Evolutionary conservation across 2,888 invertebrate genomes (phyloP).

Genomic region (Hydrotaea cyrtoneurina): DNA sequence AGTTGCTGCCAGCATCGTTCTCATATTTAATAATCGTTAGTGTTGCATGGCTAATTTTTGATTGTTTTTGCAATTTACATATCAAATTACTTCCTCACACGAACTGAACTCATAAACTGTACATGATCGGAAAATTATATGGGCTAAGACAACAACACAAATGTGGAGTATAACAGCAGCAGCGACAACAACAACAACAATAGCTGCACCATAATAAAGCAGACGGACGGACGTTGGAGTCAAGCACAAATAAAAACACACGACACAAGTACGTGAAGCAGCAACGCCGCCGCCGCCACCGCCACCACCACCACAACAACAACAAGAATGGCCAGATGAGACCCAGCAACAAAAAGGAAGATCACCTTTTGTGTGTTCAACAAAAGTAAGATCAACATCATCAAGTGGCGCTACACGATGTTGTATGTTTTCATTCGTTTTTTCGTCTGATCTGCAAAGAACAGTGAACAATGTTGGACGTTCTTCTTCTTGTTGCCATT

Average conservation of each 20-base stretch:
- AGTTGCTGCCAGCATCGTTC: constrained; percentile 4
- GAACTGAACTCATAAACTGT: constrained; percentile 67
- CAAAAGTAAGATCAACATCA: constrained; percentile 67
- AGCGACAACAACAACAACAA: constrained; percentile 1
- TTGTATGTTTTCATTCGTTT: constrained; percentile 36
- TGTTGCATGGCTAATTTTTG: constrained; percentile 76
- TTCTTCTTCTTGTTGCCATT: not conserved
- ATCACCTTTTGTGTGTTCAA: constrained; percentile 53
- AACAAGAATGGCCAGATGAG: constrained; percentile 10
- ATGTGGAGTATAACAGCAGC: not conserved
- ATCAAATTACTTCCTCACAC: constrained; percentile 75
- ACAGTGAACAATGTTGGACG: constrained; percentile 48
- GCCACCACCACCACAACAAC: not conserved
- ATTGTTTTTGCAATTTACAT: constrained; percentile 77
- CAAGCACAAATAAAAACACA: constrained; percentile 65
- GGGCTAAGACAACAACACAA: constrained; percentile 53
- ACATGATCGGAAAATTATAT: constrained; percentile 69
- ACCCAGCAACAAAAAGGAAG: constrained; percentile 36
- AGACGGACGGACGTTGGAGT: constrained; percentile 13
- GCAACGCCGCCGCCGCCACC: constrained; percentile 42
- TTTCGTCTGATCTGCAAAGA: not conserved
- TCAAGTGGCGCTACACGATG: constrained; percentile 73
- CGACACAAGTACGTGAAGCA: constrained; percentile 64
- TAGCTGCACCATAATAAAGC: constrained; percentile 9
- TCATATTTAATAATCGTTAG: constrained; percentile 51